A percentile compares a stretch with the other conserved stretches of the same genome.
Evolutionary conservation across 2,113 vertebrate species (phyloP).

Genomic region (Gallinago jamesoni): DNA sequence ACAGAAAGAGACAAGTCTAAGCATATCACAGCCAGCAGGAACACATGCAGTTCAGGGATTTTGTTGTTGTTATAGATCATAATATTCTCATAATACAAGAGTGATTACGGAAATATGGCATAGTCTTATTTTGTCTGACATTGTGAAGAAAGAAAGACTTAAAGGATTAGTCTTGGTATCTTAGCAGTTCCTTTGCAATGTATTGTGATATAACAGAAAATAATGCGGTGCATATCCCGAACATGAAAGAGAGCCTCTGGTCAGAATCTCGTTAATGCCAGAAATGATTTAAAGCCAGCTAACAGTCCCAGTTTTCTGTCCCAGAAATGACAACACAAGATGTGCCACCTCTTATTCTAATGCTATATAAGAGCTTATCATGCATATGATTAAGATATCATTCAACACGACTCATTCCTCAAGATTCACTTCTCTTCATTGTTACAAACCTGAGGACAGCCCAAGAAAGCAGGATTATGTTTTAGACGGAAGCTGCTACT

Average conservation of each 20-base stretch:
- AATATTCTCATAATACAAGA: constrained; percentile 39
- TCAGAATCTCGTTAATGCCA: constrained; percentile 50
- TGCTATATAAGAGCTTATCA: not conserved
- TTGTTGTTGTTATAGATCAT: constrained; percentile 35
- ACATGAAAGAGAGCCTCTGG: constrained; percentile 49
- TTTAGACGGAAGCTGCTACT: not conserved
- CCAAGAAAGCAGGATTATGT: not conserved
- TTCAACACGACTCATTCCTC: not conserved
- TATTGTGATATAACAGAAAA: constrained; percentile 35
- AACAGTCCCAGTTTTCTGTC: constrained; percentile 36
- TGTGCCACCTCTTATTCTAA: constrained; percentile 20
- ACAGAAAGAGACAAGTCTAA: not conserved
- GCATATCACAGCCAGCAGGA: not conserved
- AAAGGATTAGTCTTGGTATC: constrained; percentile 63
- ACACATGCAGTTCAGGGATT: constrained; percentile 4
- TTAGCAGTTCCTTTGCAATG: not conserved
- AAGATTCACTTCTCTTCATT: constrained; percentile 11
- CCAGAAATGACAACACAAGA: constrained; percentile 59
- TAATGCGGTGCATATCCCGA: constrained; percentile 16
- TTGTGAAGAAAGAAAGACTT: constrained; percentile 48
- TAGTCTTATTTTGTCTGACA: constrained; percentile 52
- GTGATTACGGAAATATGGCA: constrained; percentile 20
- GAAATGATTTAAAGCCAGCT: constrained; percentile 17
- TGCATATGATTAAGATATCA: not conserved
- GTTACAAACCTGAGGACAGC: not conserved